Evolutionary conservation across 1,140 invertebrate genomes (phyloP).

Genomic region (Lepidurus apus): DNA sequence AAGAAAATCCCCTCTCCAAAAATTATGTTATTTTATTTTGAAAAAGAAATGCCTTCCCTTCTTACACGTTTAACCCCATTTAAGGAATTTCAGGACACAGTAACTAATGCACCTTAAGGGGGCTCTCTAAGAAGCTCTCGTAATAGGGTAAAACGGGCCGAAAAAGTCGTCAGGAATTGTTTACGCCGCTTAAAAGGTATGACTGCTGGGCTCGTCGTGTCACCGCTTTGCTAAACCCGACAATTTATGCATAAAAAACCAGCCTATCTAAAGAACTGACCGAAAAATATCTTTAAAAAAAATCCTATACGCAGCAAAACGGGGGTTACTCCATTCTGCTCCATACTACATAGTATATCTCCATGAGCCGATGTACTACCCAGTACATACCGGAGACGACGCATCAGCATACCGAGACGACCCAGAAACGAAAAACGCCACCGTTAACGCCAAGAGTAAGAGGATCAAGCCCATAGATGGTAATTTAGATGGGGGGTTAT

Average conservation of each 20-base stretch:
- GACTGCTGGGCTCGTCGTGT: not conserved
- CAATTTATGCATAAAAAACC: no score
- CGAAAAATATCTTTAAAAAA: not conserved
- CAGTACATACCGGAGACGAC: not conserved
- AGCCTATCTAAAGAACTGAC: not conserved
- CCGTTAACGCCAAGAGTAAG: not conserved
- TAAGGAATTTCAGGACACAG: not conserved
- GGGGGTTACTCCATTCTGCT: no score
- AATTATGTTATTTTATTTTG: not conserved
- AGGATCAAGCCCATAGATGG: slow-evolving; percentile 12
- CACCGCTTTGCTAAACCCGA: no score
- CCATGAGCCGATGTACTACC: not conserved
- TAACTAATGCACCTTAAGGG: not conserved
- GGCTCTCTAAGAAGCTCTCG: not conserved
- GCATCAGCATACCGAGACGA: not conserved
- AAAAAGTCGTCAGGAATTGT: not conserved
- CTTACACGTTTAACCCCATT: not conserved
- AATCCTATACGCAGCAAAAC: no score
- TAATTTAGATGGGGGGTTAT: not conserved
- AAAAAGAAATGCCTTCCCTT: not conserved
- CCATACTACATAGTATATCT: not conserved
- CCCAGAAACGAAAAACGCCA: not conserved
- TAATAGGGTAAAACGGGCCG: not conserved
- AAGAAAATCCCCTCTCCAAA: not conserved
- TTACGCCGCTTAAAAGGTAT: not conserved